Evolutionary conservation across 1,140 invertebrate genomes (phyloP).

Genomic region (Bombus superbus): DNA sequence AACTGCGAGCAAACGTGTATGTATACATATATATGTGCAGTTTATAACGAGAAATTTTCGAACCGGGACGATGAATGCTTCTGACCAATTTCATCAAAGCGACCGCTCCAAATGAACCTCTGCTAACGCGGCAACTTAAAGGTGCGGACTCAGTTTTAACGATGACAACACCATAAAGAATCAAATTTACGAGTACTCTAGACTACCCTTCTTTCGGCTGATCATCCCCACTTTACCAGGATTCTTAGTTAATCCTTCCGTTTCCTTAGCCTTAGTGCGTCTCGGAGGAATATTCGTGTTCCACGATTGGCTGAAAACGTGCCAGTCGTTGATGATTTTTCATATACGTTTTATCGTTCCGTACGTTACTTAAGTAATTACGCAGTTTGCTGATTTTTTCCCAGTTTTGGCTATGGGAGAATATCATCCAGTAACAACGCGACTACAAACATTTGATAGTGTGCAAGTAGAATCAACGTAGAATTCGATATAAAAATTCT

Average conservation of each 20-base stretch:
- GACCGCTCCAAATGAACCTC: constrained; percentile 2
- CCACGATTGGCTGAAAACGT: neutral
- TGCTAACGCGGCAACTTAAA: constrained; percentile 21
- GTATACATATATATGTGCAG: neutral
- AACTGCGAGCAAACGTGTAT: neutral
- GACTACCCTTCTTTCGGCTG: neutral
- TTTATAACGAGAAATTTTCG: constrained; percentile 7
- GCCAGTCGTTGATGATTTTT: neutral
- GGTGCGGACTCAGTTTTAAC: constrained; percentile 49
- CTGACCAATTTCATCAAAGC: constrained; percentile 54
- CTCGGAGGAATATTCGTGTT: constrained; percentile 1
- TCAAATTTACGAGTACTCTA: constrained; percentile 65
- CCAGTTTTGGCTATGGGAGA: too few relatives aligned
- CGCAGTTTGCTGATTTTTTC: too few relatives aligned
- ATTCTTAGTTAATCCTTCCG: constrained; percentile 4
- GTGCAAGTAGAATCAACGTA: too few relatives aligned
- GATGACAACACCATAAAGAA: constrained; percentile 69
- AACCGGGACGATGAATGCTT: constrained; percentile 4
- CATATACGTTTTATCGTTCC: too few relatives aligned
- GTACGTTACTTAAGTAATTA: neutral
- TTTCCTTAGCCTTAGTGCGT: neutral
- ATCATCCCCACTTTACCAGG: constrained; percentile 10
- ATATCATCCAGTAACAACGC: too few relatives aligned
- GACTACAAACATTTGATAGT: too few relatives aligned
- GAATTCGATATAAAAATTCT: too few relatives aligned